A percentile compares a stretch with the other conserved stretches of the same genome.
Conservation (phyloP, 2,888 invertebrate species). For the Macaria liturata region DNA sequence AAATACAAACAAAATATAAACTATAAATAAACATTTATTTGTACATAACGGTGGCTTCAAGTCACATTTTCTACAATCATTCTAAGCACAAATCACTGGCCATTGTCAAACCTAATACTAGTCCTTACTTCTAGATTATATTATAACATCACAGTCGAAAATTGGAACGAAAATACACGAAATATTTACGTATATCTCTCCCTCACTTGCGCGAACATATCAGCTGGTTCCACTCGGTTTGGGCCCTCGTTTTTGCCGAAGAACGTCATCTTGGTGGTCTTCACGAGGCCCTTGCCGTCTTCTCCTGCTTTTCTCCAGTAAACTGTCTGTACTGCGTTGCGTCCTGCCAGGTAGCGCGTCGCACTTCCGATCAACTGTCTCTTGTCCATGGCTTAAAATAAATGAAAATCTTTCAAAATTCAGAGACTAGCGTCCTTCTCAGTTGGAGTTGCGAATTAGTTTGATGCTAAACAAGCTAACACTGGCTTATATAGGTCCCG, state of each 20-base stretch:
- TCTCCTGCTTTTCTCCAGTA: conserved; percentile 87
- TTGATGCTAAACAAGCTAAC: conserved; percentile 23
- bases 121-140: conserved; percentile 36
- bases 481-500: conserved; percentile 48
- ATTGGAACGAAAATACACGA: neutral
- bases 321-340: conserved; percentile 89
- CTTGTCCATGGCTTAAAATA: conserved; percentile 64
- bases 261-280: conserved; percentile 82
- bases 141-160: conserved; percentile 44
- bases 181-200: conserved; percentile 63
- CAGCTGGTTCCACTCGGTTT: conserved; percentile 70
- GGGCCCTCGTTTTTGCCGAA: conserved; percentile 80
- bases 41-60: conserved; percentile 20
- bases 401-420: neutral
- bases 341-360: conserved; percentile 88
- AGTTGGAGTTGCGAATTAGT: conserved; percentile 17
- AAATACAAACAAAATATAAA: too few species aligned
- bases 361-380: conserved; percentile 86
- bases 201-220: conserved; percentile 73
- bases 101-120: conserved; percentile 11
- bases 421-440: conserved; percentile 10
- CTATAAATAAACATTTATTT: conserved; percentile 15
- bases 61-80: conserved; percentile 3
- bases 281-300: conserved; percentile 75
- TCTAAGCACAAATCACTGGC: conserved; percentile 19